A percentile compares a stretch with the other conserved stretches of the same genome.
These are phyloP conservation scores for Euura lappo DNA, from an alignment of 1,140 invertebrate genomes.

Conservation along the genomic window DNA sequence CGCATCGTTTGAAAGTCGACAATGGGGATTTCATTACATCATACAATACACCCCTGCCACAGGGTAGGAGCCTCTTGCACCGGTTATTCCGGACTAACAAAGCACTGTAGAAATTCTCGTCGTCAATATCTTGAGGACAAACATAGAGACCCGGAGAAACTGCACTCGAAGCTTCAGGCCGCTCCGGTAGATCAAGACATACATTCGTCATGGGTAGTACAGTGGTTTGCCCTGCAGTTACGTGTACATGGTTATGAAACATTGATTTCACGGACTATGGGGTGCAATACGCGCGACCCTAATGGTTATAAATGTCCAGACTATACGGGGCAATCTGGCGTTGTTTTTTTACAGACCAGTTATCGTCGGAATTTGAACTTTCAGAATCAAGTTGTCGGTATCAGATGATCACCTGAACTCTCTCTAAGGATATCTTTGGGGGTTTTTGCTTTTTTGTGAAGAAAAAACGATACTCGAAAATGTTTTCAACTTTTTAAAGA, in stretches of 20 bases:
- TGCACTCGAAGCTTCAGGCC: constrained; percentile 8
- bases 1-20: neutral
- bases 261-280: constrained; percentile 56
- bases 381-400: too few species aligned
- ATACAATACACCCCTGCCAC: neutral
- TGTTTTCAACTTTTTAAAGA: neutral
- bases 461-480: too few species aligned
- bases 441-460: neutral
- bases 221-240: constrained; percentile 40
- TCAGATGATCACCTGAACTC: too few species aligned
- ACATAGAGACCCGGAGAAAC: neutral
- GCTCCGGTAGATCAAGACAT: constrained; percentile 60
- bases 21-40: neutral
- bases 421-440: too few species aligned
- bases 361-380: too few species aligned
- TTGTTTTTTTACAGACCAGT: too few species aligned
- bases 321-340: too few species aligned
- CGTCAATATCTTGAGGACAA: neutral
- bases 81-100: neutral
- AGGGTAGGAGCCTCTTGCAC: neutral
- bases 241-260: constrained; percentile 60
- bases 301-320: too few species aligned
- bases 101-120: neutral
- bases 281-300: too few species aligned
- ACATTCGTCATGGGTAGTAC: constrained; percentile 60